phyloP scores from a whole-genome alignment of 2,797 vertebrate species.

The Chrosomus eos region DNA sequence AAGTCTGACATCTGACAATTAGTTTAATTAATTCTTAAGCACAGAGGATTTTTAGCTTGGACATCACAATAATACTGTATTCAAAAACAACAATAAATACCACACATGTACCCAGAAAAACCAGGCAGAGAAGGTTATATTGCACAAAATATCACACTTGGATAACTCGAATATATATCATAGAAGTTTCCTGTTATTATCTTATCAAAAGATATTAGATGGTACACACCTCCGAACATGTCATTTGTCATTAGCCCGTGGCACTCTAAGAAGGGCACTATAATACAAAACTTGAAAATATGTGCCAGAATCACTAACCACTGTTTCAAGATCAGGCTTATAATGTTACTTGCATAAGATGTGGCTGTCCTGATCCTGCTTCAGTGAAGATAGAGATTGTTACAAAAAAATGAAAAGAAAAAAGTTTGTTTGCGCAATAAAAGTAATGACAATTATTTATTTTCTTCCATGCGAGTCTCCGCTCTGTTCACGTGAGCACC shows the following conservation, averaged over 20 bases:
- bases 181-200: constrained; percentile 49
- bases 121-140: constrained; percentile 61
- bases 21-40: background rate
- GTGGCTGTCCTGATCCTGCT: background rate
- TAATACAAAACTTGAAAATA: background rate
- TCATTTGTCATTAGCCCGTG: constrained; percentile 33
- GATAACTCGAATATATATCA: constrained; percentile 50
- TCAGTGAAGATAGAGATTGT: background rate
- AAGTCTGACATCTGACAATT: background rate
- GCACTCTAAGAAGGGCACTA: constrained; percentile 36
- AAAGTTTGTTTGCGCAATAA: too few relatives aligned
- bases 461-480: too few relatives aligned
- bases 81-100: constrained; percentile 58
- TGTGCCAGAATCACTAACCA: background rate
- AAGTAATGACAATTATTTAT: too few relatives aligned
- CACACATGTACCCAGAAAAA: constrained; percentile 48
- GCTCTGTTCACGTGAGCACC: too few relatives aligned
- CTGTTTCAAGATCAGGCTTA: constrained; percentile 5
- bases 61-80: constrained; percentile 8
- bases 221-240: constrained; percentile 37
- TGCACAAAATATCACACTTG: constrained; percentile 72
- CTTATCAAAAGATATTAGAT: constrained; percentile 53
- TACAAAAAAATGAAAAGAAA: too few relatives aligned
- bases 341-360: background rate
- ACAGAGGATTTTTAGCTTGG: constrained; percentile 13